Evolutionary conservation across 2,888 invertebrate genomes (phyloP), one percentile per base, ranked within the genome.

Genomic region (Ophonus ardosiacus): DNA sequence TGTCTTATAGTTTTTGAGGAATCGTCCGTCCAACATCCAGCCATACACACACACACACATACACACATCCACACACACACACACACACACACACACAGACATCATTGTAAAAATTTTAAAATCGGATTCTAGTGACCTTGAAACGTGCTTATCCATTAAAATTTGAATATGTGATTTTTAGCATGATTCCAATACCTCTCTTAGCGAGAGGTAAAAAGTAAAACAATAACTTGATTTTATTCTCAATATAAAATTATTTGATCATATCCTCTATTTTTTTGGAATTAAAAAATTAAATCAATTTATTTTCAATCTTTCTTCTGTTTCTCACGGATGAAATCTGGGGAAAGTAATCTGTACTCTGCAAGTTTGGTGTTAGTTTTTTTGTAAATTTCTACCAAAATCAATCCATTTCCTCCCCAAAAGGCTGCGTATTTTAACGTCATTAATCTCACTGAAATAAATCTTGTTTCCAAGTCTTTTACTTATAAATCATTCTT

Each of bases 321-420:
- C 13, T 51, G 13, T 13, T 51, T 13, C 10, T 51, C 43, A 51
- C 10, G 10, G 13, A 10, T 51, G 6, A 13, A 51, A 51, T 1
- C 43, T 31, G 43, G 7, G 1, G 43, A 51, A 10, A 51, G 10
- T 10, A 8, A 51, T 51, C 13, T 51, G 13, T 51, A 51, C 43
- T 51, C 13, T 8, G 43, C 8, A 51, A 51, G 13, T 51, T 51
- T 51, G 43, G 10, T 51, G 43, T 1, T 51, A 51, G 43, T 51
- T 51, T 31, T 65, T 65, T 65, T 31, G 38, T 31, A 31, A 24
- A 31, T 65, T 65, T n/a, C 15, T 68, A 68, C 24, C 31, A 31
- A 68, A 68, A 40, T 68, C 68, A 68, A 68, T 68, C 15, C 68
- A 68, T 38, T 68, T 68, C 68, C 68, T 68, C n/a, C 7, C 24